phyloP scores from a whole-genome alignment of 2,113 vertebrate genomes.

The Tamias sibiricus region DNA sequence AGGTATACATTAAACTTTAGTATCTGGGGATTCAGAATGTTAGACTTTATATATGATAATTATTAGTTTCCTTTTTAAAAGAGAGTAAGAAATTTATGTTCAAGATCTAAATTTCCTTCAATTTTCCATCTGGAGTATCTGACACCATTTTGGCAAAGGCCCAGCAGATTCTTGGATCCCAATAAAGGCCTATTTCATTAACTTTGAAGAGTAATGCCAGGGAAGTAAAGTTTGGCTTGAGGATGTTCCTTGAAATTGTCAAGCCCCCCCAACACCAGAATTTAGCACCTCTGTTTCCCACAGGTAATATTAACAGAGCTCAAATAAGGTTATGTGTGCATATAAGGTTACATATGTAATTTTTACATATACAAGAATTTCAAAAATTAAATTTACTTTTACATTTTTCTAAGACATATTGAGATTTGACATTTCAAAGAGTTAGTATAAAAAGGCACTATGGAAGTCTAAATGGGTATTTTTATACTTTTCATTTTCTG shows the following conservation, averaged over 20 bases:
- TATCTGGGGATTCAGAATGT: slow-evolving; percentile 20
- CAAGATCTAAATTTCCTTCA: slow-evolving; percentile 25
- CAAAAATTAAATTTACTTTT: background rate
- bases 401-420: background rate
- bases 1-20: slow-evolving; percentile 62
- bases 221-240: background rate
- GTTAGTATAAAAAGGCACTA: background rate
- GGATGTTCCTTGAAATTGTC: background rate
- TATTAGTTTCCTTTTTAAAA: background rate
- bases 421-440: slow-evolving; percentile 28
- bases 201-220: background rate
- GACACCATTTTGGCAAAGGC: slow-evolving; percentile 1
- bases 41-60: background rate
- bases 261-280: background rate
- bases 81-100: background rate
- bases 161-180: background rate
- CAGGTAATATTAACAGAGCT: background rate
- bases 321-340: background rate
- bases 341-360: too few relatives aligned
- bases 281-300: background rate
- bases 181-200: background rate
- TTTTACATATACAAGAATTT: background rate
- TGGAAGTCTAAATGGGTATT: background rate
- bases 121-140: slow-evolving; percentile 1
- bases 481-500: slow-evolving; percentile 32